Evolutionary conservation across 2,797 vertebrate genomes (phyloP), one percentile per base, ranked within the genome.

Genomic region (Spheniscus humboldti): DNA sequence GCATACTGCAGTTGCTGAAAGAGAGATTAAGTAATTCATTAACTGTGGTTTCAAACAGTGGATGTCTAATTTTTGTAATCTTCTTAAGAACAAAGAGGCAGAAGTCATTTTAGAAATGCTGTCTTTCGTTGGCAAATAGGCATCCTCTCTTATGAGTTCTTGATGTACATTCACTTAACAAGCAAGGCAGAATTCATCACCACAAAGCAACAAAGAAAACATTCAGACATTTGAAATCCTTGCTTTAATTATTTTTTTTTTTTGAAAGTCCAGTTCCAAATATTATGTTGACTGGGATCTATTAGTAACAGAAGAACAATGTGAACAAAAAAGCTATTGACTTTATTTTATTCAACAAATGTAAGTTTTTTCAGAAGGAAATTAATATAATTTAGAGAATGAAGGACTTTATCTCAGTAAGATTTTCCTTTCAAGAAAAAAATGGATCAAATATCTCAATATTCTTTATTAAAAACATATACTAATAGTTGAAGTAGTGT

Each of bases 1-100:
- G 11, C 7, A 27, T 85, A 94, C 23, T 71, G 57, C n/a, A 73
- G 30, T 31, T 0, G 0, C 41, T 89, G 69, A 92, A 92, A 73
- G 39, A 73, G n/a, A 78, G 73, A 94, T 90, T 95, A 96, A 92
- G 80, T 78, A 90, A 94, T 90, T 95, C 57, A 89, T 95, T 93
- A 96, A 81, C 28, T 89, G 55, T 64, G 50, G 11, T 94, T 96
- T 94, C 64, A 80, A 86, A 88, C n/a, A 92, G 7, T 69, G 27
- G 39, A 67, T 67, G 39, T 91, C 55, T 88, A 86, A 72, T 71
- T 94, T 91, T 88, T 94, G 9, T 90, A 92, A 96, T 97, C 64
- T 86, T 81, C 92, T 90, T 96, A 92, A 90, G 22, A 45, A 74
- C 30, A 56, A 73, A 80, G 64, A 72, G n/a, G 63, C 27, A 56